Evolutionary conservation across 2,888 invertebrate genomes (phyloP).

Genomic region (Gymnosoma rotundatum): DNA sequence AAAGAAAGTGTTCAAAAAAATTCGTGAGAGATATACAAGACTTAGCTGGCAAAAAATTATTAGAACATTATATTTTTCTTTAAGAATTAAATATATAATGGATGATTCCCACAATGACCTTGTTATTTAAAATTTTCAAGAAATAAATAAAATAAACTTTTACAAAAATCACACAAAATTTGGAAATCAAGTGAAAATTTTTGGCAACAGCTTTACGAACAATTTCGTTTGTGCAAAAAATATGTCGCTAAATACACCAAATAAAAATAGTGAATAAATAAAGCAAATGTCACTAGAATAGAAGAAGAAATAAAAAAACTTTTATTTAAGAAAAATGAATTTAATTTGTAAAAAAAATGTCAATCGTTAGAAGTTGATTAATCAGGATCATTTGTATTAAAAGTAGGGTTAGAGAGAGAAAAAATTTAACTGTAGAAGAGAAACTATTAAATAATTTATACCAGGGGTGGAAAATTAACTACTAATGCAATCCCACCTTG

Average conservation of each 20-base stretch:
- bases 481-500: too few relatives aligned
- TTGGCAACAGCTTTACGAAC: slow-evolving; percentile 42
- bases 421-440: too few relatives aligned
- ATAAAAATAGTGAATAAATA: slow-evolving; percentile 31
- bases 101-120: slow-evolving; percentile 33
- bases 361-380: too few relatives aligned
- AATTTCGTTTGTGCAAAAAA: slow-evolving; percentile 16
- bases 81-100: neutral
- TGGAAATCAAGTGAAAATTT: slow-evolving; percentile 37
- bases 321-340: neutral
- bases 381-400: too few relatives aligned
- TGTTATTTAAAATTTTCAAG: slow-evolving; percentile 22
- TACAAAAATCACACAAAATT: slow-evolving; percentile 6
- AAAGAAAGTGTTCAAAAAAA: slow-evolving; percentile 45
- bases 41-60: slow-evolving; percentile 3
- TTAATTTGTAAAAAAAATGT: too few relatives aligned
- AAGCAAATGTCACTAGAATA: slow-evolving; percentile 3
- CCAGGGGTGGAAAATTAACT: too few relatives aligned
- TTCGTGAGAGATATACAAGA: slow-evolving; percentile 21
- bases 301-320: neutral
- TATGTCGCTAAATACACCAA: slow-evolving; percentile 19
- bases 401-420: too few relatives aligned
- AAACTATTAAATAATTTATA: too few relatives aligned
- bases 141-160: too few relatives aligned
- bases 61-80: neutral